A percentile compares a stretch with the other conserved stretches of the same genome.
Evolutionary conservation across 2,888 invertebrate genomes (phyloP).

Genomic region (Ophion slaviceki): DNA sequence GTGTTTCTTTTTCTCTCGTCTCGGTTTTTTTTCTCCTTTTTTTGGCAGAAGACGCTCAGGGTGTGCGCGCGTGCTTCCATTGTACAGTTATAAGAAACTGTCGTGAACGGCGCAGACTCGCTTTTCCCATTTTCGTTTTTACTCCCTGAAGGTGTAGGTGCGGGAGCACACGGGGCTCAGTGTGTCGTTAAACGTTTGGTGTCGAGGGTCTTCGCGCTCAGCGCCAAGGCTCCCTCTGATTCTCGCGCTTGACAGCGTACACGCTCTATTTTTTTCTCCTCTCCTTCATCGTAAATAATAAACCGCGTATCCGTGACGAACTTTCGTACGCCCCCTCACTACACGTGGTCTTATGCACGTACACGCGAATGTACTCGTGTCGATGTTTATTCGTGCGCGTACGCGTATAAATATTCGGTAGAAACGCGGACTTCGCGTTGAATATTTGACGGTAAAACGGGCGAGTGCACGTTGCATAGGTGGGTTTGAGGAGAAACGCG

Average conservation of each 20-base stretch:
- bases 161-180: conserved; percentile 71
- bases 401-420: background rate
- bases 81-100: conserved; percentile 63
- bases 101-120: conserved; percentile 71
- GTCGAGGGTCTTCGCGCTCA: conserved; percentile 65
- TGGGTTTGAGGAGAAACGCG: conserved; percentile 31
- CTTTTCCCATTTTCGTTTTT: conserved; percentile 63
- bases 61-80: conserved; percentile 56
- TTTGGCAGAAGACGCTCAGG: conserved; percentile 65
- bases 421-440: background rate
- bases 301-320: background rate
- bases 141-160: conserved; percentile 71
- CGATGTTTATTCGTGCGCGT: background rate
- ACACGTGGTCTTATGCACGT: background rate
- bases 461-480: conserved; percentile 8
- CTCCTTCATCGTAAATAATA: background rate
- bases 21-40: conserved; percentile 43
- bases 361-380: background rate
- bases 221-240: conserved; percentile 21
- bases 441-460: background rate
- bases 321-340: background rate
- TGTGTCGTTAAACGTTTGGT: conserved; percentile 79
- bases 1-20: conserved; percentile 67
- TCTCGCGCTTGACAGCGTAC: conserved; percentile 21
- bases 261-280: conserved; percentile 8